phyloP scores from a whole-genome alignment of 2,888 invertebrate species.

The Leptinotarsa juncta region DNA sequence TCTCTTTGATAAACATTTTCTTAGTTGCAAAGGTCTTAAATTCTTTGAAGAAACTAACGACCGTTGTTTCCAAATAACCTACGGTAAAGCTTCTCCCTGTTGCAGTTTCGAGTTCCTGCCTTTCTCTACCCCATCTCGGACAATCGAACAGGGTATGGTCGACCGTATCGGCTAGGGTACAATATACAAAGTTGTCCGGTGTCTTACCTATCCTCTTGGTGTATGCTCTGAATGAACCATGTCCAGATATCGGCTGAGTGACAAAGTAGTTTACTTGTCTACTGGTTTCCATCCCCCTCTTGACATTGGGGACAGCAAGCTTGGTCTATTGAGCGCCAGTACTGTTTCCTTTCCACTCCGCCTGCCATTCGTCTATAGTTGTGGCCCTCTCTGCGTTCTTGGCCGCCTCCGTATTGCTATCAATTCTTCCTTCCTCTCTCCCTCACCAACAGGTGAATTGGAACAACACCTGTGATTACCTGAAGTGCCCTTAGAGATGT shows the following conservation, averaged over 20 bases:
- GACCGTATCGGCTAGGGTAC: conserved; percentile 21
- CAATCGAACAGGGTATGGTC: conserved; percentile 24
- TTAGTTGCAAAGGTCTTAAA: too few species aligned
- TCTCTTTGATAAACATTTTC: too few species aligned
- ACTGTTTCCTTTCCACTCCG: background rate
- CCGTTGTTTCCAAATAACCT: too few species aligned
- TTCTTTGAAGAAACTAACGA: too few species aligned
- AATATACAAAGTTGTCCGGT: conserved; percentile 23
- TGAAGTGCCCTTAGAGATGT: background rate
- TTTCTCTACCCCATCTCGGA: too few species aligned
- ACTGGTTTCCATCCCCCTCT: background rate
- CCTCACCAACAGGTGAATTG: background rate
- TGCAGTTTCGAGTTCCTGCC: too few species aligned
- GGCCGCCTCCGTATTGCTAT: background rate
- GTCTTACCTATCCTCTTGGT: conserved; percentile 30
- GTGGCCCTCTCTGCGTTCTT: background rate
- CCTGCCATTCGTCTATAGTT: background rate
- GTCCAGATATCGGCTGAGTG: background rate
- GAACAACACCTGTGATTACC: conserved; percentile 2
- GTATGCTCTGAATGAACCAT: conserved; percentile 27
- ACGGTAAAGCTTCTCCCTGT: too few species aligned
- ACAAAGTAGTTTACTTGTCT: background rate
- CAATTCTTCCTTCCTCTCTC: background rate
- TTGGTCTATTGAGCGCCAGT: background rate
- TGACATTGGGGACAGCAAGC: background rate